Evolutionary conservation across 2,113 vertebrate species (phyloP), one percentile per base, ranked within the genome.

Genomic region (Leptodactylus fuscus): DNA sequence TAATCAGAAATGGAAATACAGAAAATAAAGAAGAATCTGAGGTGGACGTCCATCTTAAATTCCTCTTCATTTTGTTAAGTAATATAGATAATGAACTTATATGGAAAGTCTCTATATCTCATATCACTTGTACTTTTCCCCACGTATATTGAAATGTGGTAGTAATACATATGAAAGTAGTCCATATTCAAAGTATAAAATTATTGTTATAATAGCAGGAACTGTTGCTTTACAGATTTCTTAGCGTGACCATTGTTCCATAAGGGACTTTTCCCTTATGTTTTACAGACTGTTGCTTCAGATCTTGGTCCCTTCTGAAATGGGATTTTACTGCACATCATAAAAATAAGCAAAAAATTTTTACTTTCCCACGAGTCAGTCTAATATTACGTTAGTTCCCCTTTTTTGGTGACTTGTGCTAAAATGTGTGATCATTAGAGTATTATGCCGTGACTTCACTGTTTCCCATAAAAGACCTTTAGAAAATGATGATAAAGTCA

Each of bases 361-460:
- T 70, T 36, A 46, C 32, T 85, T 80, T 85, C 73, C 58, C 73
- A 85, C 73, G 22, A 65, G 41, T 46, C 51, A 65, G 38, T 62
- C 58, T 73, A 22, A 76, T 20, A 46, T 53, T 80, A 55, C n/a
- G n/a, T 71, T 12, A 70, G 48, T 85, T 85, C 83, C 58, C 22
- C 75, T 71, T 85, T 82, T 83, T 38, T 51, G 7, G 12, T 70
- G 76, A 44, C 49, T 44, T 18, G 71, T 15, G 22, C 48, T 71
- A 51, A 55, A 55, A 70, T 29, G 34, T 41, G 12, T 69, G 16
- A 36, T 24, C 36, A 53, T 20, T 55, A 10, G 24, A 34, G 4
- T 83, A 75, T 60, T 85, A 69, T 41, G 0, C 60, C 32, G 49
- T 70, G 62, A 85, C 46, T 36, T 79, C 60, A 67, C 4, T 51